Evolutionary conservation across 2,797 vertebrate species (phyloP).

Genomic region (Acipenser transmontanus): DNA sequence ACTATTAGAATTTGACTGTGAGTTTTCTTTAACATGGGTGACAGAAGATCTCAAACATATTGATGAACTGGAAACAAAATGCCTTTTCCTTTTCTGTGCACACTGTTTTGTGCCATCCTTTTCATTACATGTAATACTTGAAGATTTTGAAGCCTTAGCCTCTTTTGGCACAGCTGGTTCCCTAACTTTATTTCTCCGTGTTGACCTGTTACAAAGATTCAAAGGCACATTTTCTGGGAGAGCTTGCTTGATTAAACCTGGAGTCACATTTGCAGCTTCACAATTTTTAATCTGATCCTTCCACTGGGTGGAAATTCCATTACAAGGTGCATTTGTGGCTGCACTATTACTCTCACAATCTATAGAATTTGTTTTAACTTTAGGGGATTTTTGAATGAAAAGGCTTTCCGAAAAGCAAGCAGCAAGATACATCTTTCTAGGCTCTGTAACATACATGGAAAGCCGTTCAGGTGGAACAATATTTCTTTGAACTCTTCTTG

Average conservation of each 20-base stretch:
- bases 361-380: conserved; percentile 38
- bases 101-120: conserved; percentile 21
- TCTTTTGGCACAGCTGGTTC: conserved; percentile 15
- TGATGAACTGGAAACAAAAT: conserved; percentile 22
- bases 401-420: conserved; percentile 61
- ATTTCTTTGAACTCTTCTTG: conserved; percentile 66
- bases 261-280: conserved; percentile 24
- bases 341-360: conserved; percentile 11
- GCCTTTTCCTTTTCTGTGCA: conserved; percentile 20
- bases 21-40: conserved; percentile 10
- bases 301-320: conserved; percentile 16
- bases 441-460: conserved; percentile 80
- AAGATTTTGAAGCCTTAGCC: not conserved
- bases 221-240: conserved; percentile 9
- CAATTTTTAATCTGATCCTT: conserved; percentile 32
- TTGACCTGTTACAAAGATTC: conserved; percentile 21
- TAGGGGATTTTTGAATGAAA: conserved; percentile 47
- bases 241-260: no score
- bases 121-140: conserved; percentile 14
- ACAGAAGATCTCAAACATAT: conserved; percentile 17
- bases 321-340: conserved; percentile 31
- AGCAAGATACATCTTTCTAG: conserved; percentile 60
- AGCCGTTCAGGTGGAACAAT: conserved; percentile 80
- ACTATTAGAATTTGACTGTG: conserved; percentile 13
- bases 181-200: conserved; percentile 9